phyloP scores from a whole-genome alignment of 2,888 invertebrate genomes.

The Eupithecia subumbrata region DNA sequence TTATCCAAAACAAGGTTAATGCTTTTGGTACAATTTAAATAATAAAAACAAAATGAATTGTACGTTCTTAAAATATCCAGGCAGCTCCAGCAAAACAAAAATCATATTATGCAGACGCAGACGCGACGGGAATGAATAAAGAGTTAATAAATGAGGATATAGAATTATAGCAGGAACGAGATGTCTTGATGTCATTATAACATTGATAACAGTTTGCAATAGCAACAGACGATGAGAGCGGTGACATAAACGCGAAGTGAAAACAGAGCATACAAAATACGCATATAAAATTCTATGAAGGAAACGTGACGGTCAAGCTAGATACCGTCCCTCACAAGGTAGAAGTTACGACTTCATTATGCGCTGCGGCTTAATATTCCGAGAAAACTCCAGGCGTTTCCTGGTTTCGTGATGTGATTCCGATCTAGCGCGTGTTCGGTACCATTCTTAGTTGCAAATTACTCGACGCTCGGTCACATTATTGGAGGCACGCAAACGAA shows the following conservation, averaged over 20 bases:
- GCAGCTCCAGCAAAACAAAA: constrained; percentile 1
- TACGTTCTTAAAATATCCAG: neutral
- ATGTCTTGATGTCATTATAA: too few species aligned
- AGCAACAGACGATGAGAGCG: constrained; percentile 7
- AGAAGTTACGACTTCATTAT: constrained; percentile 64
- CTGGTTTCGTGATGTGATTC: constrained; percentile 71
- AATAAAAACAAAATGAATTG: neutral
- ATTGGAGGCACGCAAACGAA: constrained; percentile 60
- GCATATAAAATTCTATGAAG: constrained; percentile 29
- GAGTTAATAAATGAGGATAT: neutral
- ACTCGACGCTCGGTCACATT: constrained; percentile 59
- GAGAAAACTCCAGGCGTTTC: constrained; percentile 61
- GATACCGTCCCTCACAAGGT: constrained; percentile 43
- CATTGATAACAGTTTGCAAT: neutral
- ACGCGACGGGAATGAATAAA: neutral
- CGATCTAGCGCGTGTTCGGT: constrained; percentile 66
- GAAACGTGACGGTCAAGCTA: constrained; percentile 30
- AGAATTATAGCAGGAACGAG: neutral
- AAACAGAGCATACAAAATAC: constrained; percentile 24
- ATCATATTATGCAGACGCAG: neutral
- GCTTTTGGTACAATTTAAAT: constrained; percentile 16
- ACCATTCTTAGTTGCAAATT: constrained; percentile 65
- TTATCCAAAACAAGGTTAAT: constrained; percentile 44
- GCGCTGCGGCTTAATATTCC: constrained; percentile 56
- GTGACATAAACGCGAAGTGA: constrained; percentile 16